phyloP scores from a whole-genome alignment of 2,888 invertebrate genomes.

The Pemphredon lugubris region DNA sequence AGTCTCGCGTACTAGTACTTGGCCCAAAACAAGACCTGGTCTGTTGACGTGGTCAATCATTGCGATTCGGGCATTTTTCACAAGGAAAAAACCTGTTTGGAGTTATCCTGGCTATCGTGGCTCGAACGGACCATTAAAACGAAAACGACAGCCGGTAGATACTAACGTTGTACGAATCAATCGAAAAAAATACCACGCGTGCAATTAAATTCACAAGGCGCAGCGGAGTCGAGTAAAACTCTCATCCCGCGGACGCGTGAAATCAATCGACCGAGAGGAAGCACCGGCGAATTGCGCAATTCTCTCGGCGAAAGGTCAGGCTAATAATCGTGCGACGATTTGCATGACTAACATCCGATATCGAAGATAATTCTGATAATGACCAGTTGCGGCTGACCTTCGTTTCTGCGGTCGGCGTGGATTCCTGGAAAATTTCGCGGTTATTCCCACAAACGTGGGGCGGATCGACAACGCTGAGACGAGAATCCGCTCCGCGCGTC shows the following conservation, averaged over 20 bases:
- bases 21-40: too few species aligned
- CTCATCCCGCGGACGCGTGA: not conserved
- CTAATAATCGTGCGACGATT: conserved; percentile 36
- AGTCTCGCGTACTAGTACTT: too few species aligned
- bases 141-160: too few species aligned
- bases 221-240: not conserved
- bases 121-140: too few species aligned
- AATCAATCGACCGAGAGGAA: not conserved
- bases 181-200: too few species aligned
- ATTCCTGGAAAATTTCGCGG: conserved; percentile 36
- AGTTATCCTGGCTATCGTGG: too few species aligned
- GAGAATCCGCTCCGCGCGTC: conserved; percentile 40
- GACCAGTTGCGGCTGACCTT: conserved; percentile 37
- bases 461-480: not conserved
- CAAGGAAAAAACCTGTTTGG: too few species aligned
- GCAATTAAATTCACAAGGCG: not conserved
- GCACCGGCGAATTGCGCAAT: too few species aligned
- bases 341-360: conserved; percentile 43
- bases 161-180: too few species aligned
- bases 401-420: conserved; percentile 31
- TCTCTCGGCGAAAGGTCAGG: conserved; percentile 34
- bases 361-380: conserved; percentile 42
- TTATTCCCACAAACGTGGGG: not conserved
- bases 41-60: too few species aligned
- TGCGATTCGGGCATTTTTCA: too few species aligned